Base-by-base conservation (phyloP, 2,113 vertebrate genomes). In the Psittacus erithacus region DNA sequence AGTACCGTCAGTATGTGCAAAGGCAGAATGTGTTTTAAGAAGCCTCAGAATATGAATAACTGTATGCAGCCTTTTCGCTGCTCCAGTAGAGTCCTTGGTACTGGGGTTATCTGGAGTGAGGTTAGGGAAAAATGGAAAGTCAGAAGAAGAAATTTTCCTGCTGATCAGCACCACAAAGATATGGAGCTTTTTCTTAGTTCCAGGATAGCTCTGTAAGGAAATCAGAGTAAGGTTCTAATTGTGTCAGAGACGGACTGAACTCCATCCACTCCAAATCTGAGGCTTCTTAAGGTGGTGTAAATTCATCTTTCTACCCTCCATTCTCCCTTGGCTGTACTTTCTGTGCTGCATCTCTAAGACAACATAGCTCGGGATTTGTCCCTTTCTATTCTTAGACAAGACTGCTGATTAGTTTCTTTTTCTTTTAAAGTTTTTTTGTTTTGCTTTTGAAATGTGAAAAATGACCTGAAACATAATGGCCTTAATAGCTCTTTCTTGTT, bases 281-380 rank as follows among this genome's bases (percentile, higher is more conserved):
- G 76, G 15, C 22, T 71, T 94, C 55, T 69, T 83, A 90, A 88
- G 69, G 82, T 96, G 77, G 60, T 1, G 1, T 81, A 83, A 94
- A 64, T 75, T 93, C 63, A 44, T 86, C 59, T 64, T 77, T 79
- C 62, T 86, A n/a, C 64, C 65, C 83, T 94, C 55, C 0, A 0
- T 60, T 93, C 75, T 75, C 29, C 68, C 74, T 93, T 97, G 94
- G 89, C 93, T 93, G 95, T 93, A 95, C 94, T 96, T 95, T 93
- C 69, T 93, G 86, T 96, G 88, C 95, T 92, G 69, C 88, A 64
- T 90, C 92, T 92, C 82, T 70, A 68, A 82, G 86, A 92, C 88
- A 94, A 63, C 93, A 78, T 43, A 31, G 46, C 79, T 94, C 2
- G 0, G 22, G 62, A 62, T 92, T 93, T 95, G 90, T 96, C 73